Evolutionary conservation across 2,113 vertebrate genomes (phyloP).

Genomic region (Periophthalmodon schlosseri): DNA sequence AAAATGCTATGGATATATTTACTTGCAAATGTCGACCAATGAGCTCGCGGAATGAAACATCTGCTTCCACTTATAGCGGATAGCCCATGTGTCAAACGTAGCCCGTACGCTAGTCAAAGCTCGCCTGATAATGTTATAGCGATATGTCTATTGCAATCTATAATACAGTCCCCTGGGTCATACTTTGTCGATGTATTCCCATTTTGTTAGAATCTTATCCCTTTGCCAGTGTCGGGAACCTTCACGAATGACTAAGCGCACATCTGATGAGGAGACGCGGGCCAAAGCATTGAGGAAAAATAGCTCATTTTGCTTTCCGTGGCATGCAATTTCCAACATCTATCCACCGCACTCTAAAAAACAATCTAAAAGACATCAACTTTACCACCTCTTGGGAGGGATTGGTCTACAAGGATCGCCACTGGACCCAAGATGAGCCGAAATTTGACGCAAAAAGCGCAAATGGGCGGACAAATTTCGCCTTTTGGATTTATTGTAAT

Average conservation of each 20-base stretch:
- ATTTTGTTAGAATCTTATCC: constrained; percentile 32
- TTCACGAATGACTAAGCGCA: constrained; percentile 70
- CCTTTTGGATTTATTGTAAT: constrained; percentile 33
- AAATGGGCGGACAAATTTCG: constrained; percentile 51
- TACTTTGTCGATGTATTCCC: not conserved
- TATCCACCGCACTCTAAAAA: constrained; percentile 48
- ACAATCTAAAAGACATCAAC: constrained; percentile 65
- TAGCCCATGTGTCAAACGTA: constrained; percentile 21
- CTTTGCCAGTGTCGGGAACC: constrained; percentile 41
- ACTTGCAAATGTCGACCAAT: not conserved
- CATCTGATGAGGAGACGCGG: constrained; percentile 37
- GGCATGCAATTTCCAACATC: constrained; percentile 60
- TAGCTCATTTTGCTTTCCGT: constrained; percentile 61
- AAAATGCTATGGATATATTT: not conserved
- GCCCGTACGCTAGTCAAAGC: constrained; percentile 7
- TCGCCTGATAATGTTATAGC: constrained; percentile 17
- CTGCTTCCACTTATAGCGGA: constrained; percentile 1
- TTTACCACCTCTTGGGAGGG: constrained; percentile 50
- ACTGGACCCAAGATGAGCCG: constrained; percentile 42
- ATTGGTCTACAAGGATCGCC: constrained; percentile 55
- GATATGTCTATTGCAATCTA: constrained; percentile 17
- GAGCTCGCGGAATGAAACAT: not conserved
- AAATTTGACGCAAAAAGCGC: constrained; percentile 36
- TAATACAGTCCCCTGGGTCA: constrained; percentile 11
- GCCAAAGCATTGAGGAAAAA: constrained; percentile 60